Evolutionary conservation across 1,140 invertebrate species (phyloP).

Genomic region (Drosophila novamexicana): DNA sequence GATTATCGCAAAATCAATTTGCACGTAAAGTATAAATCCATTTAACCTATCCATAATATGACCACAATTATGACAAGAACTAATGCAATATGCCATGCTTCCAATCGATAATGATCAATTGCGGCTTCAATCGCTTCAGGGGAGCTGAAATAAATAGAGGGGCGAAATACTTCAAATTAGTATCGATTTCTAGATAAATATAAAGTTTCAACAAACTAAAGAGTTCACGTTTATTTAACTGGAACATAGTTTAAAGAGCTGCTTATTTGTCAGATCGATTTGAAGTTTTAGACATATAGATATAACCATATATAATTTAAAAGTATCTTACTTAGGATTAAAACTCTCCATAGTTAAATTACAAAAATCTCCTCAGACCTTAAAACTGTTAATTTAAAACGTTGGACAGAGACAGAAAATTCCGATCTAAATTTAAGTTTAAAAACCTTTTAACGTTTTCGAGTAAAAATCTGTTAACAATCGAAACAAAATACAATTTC

Average conservation of each 20-base stretch:
- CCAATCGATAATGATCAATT: slow-evolving; percentile 77
- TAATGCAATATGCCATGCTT: slow-evolving; percentile 71
- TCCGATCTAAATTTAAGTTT: not conserved
- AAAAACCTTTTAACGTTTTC: no score
- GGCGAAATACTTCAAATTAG: no score
- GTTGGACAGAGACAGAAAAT: not conserved
- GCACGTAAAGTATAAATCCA: not conserved
- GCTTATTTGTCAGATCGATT: no score
- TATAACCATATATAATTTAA: no score
- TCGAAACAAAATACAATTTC: not conserved
- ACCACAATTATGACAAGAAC: slow-evolving; percentile 20
- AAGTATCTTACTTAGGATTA: no score
- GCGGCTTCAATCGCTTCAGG: slow-evolving; percentile 79
- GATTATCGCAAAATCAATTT: no score
- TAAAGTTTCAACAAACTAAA: not conserved
- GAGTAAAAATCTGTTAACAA: not conserved
- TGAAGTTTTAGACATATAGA: no score
- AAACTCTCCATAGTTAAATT: no score
- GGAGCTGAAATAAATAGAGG: slow-evolving; percentile 60
- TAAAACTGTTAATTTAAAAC: no score
- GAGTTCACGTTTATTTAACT: not conserved
- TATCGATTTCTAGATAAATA: not conserved
- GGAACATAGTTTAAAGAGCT: not conserved
- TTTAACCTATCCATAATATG: slow-evolving; percentile 7
- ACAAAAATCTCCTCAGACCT: no score